Base-by-base conservation (phyloP, 2,113 vertebrate genomes). In the Psephotus haematonotus region DNA sequence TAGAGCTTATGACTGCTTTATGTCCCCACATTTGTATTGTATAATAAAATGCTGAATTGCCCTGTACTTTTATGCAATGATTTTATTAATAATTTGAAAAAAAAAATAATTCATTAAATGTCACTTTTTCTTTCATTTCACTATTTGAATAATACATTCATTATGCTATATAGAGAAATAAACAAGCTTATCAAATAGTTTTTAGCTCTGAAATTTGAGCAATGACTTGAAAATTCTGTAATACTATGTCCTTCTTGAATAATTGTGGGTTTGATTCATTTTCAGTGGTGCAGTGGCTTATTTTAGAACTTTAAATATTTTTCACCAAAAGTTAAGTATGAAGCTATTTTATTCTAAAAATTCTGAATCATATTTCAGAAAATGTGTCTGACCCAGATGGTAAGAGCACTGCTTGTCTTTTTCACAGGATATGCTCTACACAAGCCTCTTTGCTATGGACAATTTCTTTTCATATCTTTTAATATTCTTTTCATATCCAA, bases 311-410 rank as follows among this genome's bases (percentile, higher is more conserved):
- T 63, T 1, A 71, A 41, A 20, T 50, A n/a, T 39, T 76, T 69
- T 86, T 85, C 16, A 35, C 43, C 9, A 22, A 6, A 50, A 57
- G 17, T 41, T 46, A 43, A 69, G 59, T 62, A 46, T 23, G 5
- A 81, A 57, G 4, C 9, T 6, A 39, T 65, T 41, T 25, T 24
- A 59, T 59, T 50, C 9, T 35, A 68, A 77, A 52, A 52, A 4
- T 39, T 74, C 23, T 43, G 17, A 46, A 0, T 31, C 25, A 4
- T 7, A 10, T 69, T 93, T 72, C 4, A 15, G 64, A 91, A 47
- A 10, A 22, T 9, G 1, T 13, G 24, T 33, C 3, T 16, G 18
- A 23, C 29, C 3, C 7, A 27, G 39, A 6, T 4, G 25, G 6
- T 14, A 17, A 27, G 52, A 91, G 43, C 33, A 37, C 10, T 27